Base-by-base conservation (phyloP, 2,113 vertebrate genomes). In the Dasyornis broadbenti region DNA sequence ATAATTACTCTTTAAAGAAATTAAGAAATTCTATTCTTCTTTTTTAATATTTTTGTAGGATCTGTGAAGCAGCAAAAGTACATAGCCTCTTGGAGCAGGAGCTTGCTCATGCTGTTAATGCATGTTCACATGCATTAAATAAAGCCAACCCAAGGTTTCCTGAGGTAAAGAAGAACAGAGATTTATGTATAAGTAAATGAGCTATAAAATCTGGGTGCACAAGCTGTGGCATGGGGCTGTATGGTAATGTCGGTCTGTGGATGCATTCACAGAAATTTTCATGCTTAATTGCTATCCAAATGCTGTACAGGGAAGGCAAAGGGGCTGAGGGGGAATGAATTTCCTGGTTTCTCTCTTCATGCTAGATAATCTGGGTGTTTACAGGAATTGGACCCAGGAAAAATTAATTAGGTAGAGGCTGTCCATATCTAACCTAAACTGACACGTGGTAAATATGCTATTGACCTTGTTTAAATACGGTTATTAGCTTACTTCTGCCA, bases 101-200 rank as follows among this genome's bases (percentile, higher is more conserved):
- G 78, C 98, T 99, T 90, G 99, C 99, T 72, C 99, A 99, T 11
- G 99, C 99, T 4, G 99, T 99, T 54, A 99, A 99, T 21, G 99
- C 99, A 1, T 99, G 99, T 45, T 99, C 99, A 12, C 99, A 99
- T n/a, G 99, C 99, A 45, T 98, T 99, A 98, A 99, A 99, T 97
- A 99, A 99, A 98, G 99, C 99, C 64, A 99, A 99, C 90, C 99
- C 99, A 10, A 98, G 98, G 94, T 99, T 98, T 97, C 99, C 99
- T 13, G 99, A 99, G 99, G 99, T 99, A 94, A 97, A 98, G 54
- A 78, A 83, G 47, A 45, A n/a, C 19, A 63, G 18, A 87, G 17
- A 39, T 73, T 93, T 71, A n/a, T 47, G 5, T 68, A 45, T 64
- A 47, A 83, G 40, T 72, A 68, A 64, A 94, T 71, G 71, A 64